Base-by-base conservation (phyloP, 2,888 invertebrate genomes). In the Aporophyla lueneburgensis region DNA sequence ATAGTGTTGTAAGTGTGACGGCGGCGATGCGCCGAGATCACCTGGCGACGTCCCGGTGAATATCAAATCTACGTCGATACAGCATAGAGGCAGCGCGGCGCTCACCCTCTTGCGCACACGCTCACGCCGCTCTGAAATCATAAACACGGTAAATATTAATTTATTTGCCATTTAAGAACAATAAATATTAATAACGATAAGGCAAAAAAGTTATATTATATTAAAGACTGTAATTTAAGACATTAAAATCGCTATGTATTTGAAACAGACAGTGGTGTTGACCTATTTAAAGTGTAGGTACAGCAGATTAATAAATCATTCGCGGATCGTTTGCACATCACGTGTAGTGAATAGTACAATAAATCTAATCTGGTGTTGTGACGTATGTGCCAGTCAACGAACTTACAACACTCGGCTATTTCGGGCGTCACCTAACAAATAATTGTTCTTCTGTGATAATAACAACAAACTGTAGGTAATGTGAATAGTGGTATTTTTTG, bases 41-140 rank as follows among this genome's bases (percentile, higher is more conserved):
- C 97, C 97, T 97, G 95, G 97, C 97, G 94, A 97, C 97, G 97
- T 97, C 97, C 95, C 97, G 97, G 93, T 97, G 97, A 93, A 97
- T 97, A 93, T 97, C 97, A 94, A 97, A 97, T 96, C 97, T 97
- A 97, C 97, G 97, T 96, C 97, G 94, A 93, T 93, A 95, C 95
- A 94, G 95, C 96, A 96, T 96, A 96, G 95, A 95, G 93, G 94
- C 95, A 92, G 95, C 93, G 93, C 93, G 91, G 88, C 92, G 92
- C 92, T 91, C 91, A 87, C 90, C 87, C 88, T 85, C 83, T 88
- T 88, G 90, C 91, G 92, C 92, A 90, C 93, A 91, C 93, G 86
- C 81, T 69, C 69, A 74, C 87, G 88, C 91, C 91, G 92, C 91
- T 94, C 96, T 96, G 96, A 2, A 91, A 92, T 83, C 59, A 91